Evolutionary conservation across 2,113 vertebrate genomes (phyloP), one percentile per base, ranked within the genome.

Genomic region (Penelope pileata): DNA sequence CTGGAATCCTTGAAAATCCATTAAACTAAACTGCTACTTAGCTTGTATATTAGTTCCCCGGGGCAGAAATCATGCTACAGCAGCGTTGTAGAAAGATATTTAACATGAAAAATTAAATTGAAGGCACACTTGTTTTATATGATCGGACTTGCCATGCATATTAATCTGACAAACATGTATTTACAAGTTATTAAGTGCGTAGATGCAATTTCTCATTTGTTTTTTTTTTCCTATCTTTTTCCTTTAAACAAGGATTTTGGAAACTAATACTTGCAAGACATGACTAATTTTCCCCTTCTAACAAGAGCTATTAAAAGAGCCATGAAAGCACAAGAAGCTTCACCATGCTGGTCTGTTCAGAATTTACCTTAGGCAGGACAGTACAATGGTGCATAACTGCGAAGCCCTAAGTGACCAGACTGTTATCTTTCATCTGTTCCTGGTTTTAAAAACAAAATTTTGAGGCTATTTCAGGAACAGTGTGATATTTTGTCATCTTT

Each of bases 1-100:
- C 34, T 53, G 29, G n/a, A 89, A 82, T 90, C 82, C 93, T 96
- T 97, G 87, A 95, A 95, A 96, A 87, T 69, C 67, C 82, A 88
- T 96, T 95, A 94, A 80, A 67, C 32, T 51, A 24, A 91, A 63
- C 42, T 73, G 62, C 93, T 94, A 30, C 59, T 95, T 94, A 94
- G 87, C 72, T 83, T 87, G 50, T 86, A 22, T 93, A 90, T 96
- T 90, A 51, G 82, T 94, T 95, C 93, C 85, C 82, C 83, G 30
- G 87, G 87, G 90, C 34, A 0, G 91, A 88, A 87, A 95, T 90
- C 67, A 67, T 56, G 13, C 38, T 95, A 32, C 59, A 63, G 60
- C 63, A 80, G 72, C 51, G 95, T 63, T 67, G 72, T 64, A 66
- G 85, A 54, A 87, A 95, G 77, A 69, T 68, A 93, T 17, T 86